phyloP scores from a whole-genome alignment of 2,797 vertebrate genomes.

The Ispidina lecontei region DNA sequence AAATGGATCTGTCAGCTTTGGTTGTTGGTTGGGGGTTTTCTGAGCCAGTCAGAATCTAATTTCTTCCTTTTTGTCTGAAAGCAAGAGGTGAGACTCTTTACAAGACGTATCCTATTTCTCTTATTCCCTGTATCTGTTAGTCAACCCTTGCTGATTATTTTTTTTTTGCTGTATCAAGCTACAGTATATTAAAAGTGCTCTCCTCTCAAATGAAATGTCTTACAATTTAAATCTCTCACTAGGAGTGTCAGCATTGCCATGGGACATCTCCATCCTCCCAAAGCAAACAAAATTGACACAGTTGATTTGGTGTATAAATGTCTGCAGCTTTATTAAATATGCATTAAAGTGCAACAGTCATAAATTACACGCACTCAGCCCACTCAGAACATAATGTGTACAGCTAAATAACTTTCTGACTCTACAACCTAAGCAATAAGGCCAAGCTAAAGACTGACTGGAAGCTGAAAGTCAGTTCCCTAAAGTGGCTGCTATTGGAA shows the following conservation, averaged over 20 bases:
- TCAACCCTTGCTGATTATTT: slow-evolving; percentile 32
- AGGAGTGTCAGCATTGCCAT: slow-evolving; percentile 60
- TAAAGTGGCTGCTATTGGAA: slow-evolving; percentile 28
- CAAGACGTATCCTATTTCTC: background rate
- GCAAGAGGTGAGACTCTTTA: slow-evolving; percentile 43
- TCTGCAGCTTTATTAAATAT: slow-evolving; percentile 79
- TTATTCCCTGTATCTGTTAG: slow-evolving; percentile 44
- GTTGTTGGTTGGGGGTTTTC: background rate
- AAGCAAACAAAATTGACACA: slow-evolving; percentile 77
- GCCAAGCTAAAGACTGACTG: slow-evolving; percentile 44
- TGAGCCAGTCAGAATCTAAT: background rate
- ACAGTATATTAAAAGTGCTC: slow-evolving; percentile 51
- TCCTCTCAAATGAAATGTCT: slow-evolving; percentile 68
- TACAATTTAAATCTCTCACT: slow-evolving; percentile 60
- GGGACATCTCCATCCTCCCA: slow-evolving; percentile 67
- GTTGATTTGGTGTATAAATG: slow-evolving; percentile 77
- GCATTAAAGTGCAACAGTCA: slow-evolving; percentile 76
- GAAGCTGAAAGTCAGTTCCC: slow-evolving; percentile 57
- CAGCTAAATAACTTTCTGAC: slow-evolving; percentile 76
- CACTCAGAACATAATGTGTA: slow-evolving; percentile 70
- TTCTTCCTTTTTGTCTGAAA: slow-evolving; percentile 53
- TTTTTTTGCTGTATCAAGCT: slow-evolving; percentile 48
- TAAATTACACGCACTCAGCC: slow-evolving; percentile 74
- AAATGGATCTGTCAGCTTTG: slow-evolving; percentile 31
- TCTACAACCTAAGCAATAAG: slow-evolving; percentile 67